phyloP scores from a whole-genome alignment of 2,113 vertebrate genomes.

The Psittacus erithacus region DNA sequence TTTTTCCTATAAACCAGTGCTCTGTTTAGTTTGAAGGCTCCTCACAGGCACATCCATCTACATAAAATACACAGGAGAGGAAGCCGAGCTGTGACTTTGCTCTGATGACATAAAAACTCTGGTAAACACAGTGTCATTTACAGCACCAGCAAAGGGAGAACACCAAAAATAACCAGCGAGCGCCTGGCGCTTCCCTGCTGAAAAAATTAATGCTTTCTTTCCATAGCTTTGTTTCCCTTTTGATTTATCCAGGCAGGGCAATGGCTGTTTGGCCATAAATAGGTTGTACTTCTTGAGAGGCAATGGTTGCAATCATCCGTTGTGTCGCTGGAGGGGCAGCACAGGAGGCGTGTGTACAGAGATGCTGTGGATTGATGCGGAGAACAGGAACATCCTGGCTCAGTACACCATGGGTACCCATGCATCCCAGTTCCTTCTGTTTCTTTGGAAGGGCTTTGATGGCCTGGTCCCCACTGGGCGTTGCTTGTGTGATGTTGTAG shows the following conservation, averaged over 20 bases:
- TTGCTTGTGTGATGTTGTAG: not conserved
- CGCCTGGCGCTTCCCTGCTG: slow-evolving; percentile 46
- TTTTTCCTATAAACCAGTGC: slow-evolving; percentile 77
- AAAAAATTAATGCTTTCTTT: slow-evolving; percentile 77
- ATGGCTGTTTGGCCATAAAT: slow-evolving; percentile 69
- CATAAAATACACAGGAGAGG: slow-evolving; percentile 79
- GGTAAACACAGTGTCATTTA: slow-evolving; percentile 81
- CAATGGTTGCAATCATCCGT: not conserved
- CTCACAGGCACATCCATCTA: slow-evolving; percentile 74
- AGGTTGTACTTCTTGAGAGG: slow-evolving; percentile 51
- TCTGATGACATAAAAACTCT: slow-evolving; percentile 81
- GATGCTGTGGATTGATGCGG: not conserved
- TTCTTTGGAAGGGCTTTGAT: not conserved
- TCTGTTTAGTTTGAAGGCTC: slow-evolving; percentile 77
- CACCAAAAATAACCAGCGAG: slow-evolving; percentile 55
- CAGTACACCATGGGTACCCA: not conserved
- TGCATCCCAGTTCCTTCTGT: not conserved
- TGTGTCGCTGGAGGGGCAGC: not conserved
- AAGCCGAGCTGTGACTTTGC: slow-evolving; percentile 75
- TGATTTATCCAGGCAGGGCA: slow-evolving; percentile 66
- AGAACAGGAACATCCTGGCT: not conserved
- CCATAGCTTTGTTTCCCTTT: slow-evolving; percentile 69
- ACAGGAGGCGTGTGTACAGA: not conserved
- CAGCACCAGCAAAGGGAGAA: slow-evolving; percentile 35
- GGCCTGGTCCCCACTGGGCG: too few relatives aligned